phyloP scores from a whole-genome alignment of 30 jellyfish, hydroid and myxozoan species.

The Haliclystus octoradiatus region DNA sequence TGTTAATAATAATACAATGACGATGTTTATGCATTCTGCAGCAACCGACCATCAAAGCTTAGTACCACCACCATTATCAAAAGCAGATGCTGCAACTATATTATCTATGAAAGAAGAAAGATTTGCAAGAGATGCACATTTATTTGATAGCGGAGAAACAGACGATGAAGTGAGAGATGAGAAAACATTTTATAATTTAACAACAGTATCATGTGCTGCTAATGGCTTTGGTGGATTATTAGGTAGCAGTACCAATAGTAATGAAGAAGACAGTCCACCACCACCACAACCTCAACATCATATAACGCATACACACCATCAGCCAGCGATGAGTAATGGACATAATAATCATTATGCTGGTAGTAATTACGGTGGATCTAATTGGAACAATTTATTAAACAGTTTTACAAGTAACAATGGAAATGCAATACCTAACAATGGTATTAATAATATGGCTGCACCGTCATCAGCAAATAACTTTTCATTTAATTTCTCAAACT shows the following conservation, averaged over 20 bases:
- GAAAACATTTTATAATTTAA: constrained; percentile 57
- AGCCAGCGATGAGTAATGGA: background rate
- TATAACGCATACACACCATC: background rate
- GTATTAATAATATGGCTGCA: constrained; percentile 24
- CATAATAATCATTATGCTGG: background rate
- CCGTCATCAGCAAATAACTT: constrained; percentile 35
- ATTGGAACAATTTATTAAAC: constrained; percentile 30
- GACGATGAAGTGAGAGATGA: constrained; percentile 62
- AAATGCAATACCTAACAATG: constrained; percentile 28
- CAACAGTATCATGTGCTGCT: constrained; percentile 32
- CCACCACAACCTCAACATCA: background rate
- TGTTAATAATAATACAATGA: constrained; percentile 38
- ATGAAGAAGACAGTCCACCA: constrained; percentile 18
- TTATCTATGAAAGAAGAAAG: constrained; percentile 36
- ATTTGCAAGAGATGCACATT: constrained; percentile 56
- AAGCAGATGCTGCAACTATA: constrained; percentile 34
- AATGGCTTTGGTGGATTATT: constrained; percentile 13
- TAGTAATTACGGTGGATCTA: background rate
- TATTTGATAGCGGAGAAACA: constrained; percentile 21
- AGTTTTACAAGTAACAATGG: constrained; percentile 12
- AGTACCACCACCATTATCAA: constrained; percentile 29
- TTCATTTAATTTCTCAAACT: constrained; percentile 46
- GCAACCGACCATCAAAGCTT: constrained; percentile 47
- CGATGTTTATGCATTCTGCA: constrained; percentile 61
- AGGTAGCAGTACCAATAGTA: constrained; percentile 12